A percentile compares a stretch with the other conserved stretches of the same genome.
phyloP scores from a whole-genome alignment of 1,140 invertebrate species.

The Drosophila arawakana region DNA sequence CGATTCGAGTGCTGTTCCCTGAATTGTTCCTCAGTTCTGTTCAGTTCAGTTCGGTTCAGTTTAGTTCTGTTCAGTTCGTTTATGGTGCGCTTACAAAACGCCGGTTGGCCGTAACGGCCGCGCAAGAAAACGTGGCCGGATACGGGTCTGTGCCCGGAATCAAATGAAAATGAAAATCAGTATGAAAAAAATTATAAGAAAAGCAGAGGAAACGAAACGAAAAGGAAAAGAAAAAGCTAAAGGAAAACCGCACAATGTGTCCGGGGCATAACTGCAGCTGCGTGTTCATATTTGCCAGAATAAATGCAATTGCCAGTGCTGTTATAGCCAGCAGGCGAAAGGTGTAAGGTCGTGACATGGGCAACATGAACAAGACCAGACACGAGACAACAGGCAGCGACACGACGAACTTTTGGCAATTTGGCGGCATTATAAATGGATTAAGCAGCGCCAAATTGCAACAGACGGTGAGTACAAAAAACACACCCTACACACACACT shows the following conservation, averaged over 20 bases:
- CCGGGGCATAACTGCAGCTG: slow-evolving; percentile 31
- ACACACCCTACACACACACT: slow-evolving; percentile 2
- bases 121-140: slow-evolving; percentile 53
- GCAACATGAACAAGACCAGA: slow-evolving; percentile 7
- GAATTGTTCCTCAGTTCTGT: slow-evolving; percentile 12
- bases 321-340: neutral
- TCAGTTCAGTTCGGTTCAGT: slow-evolving; percentile 32
- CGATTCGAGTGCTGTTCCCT: neutral
- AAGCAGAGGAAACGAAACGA: neutral
- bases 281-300: slow-evolving; percentile 26
- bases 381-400: slow-evolving; percentile 3
- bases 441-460: slow-evolving; percentile 76
- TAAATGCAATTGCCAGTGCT: slow-evolving; percentile 49
- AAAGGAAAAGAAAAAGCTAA: neutral
- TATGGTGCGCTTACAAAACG: slow-evolving; percentile 77
- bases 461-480: slow-evolving; percentile 68
- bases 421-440: slow-evolving; percentile 72
- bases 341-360: slow-evolving; percentile 13
- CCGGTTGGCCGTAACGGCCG: slow-evolving; percentile 65
- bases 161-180: neutral
- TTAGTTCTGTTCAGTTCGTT: slow-evolving; percentile 71
- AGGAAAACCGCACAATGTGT: slow-evolving; percentile 34
- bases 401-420: slow-evolving; percentile 64
- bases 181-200: neutral
- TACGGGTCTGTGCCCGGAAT: slow-evolving; percentile 21